Conservation (phyloP, 1,140 invertebrate species). For the Apis florea region DNA sequence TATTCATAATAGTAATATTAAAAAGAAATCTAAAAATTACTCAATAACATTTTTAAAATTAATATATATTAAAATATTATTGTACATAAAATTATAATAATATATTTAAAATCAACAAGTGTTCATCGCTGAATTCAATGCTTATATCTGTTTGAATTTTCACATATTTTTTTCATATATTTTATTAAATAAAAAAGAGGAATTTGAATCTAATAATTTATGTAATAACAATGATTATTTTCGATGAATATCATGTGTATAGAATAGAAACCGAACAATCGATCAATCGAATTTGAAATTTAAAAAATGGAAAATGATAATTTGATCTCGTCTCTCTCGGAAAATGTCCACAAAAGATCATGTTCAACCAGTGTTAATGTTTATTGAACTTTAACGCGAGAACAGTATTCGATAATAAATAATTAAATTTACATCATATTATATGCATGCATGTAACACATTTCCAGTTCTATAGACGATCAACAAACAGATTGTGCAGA, state of each 20-base stretch:
- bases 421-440: conserved; percentile 1
- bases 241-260: neutral
- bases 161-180: too few species aligned
- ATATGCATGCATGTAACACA: neutral
- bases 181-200: neutral
- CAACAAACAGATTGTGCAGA: neutral
- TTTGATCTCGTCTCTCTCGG: neutral
- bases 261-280: neutral
- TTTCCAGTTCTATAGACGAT: too few species aligned
- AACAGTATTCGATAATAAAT: neutral
- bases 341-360: neutral
- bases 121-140: too few species aligned
- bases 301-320: neutral
- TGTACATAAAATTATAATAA: too few species aligned
- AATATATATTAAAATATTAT: too few species aligned
- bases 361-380: neutral
- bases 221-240: neutral
- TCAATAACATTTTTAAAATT: too few species aligned
- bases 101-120: too few species aligned
- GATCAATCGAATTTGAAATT: neutral
- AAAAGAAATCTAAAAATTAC: too few species aligned
- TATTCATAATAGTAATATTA: too few species aligned
- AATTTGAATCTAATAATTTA: neutral
- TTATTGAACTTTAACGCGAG: conserved; percentile 6
- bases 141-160: too few species aligned